A percentile compares a stretch with the other conserved stretches of the same genome.
Evolutionary conservation across 2,113 vertebrate genomes (phyloP).

Genomic region (Physeter macrocephalus): DNA sequence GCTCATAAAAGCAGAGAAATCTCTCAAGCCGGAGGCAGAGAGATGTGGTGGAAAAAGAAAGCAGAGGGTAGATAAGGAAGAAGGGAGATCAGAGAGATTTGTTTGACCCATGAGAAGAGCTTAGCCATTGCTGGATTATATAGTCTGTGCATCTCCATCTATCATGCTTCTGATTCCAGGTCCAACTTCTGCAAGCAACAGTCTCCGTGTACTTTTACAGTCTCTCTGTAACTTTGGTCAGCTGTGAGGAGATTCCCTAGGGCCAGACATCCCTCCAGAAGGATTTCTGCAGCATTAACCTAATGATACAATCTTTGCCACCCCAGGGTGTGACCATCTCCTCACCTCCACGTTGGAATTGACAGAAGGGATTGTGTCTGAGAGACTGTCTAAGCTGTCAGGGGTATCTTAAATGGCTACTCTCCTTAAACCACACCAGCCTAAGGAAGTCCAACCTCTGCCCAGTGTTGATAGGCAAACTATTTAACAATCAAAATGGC

Average conservation of each 20-base stretch:
- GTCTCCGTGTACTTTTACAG: background rate
- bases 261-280: background rate
- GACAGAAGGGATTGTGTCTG: background rate
- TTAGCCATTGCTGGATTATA: background rate
- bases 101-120: background rate
- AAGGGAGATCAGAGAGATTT: background rate
- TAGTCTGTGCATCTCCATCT: background rate
- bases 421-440: slow-evolving; percentile 27
- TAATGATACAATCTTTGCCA: background rate
- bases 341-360: background rate
- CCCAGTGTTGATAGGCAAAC: slow-evolving; percentile 35
- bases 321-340: background rate
- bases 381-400: background rate
- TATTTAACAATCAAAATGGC: slow-evolving; percentile 10
- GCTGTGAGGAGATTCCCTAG: background rate
- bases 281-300: background rate
- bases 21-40: background rate
- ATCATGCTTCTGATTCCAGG: background rate
- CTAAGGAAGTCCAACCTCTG: slow-evolving; percentile 30
- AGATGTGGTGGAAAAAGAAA: background rate
- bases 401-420: slow-evolving; percentile 49
- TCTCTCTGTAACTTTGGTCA: background rate
- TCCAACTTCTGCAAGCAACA: background rate
- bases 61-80: background rate
- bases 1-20: background rate